phyloP scores from a whole-genome alignment of 2,888 invertebrate species.

The Criorhina ranunculi region DNA sequence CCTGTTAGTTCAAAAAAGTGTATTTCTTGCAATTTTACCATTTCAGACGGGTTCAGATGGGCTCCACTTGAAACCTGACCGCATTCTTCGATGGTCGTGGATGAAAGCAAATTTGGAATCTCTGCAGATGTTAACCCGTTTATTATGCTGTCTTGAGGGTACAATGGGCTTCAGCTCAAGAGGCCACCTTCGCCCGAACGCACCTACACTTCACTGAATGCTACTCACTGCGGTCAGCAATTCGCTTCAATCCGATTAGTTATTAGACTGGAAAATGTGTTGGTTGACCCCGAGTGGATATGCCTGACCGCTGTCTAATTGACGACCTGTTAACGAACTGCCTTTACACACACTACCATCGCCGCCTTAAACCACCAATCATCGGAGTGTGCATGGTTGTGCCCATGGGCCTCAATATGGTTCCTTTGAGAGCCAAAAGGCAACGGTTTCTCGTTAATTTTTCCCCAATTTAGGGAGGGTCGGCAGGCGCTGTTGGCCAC shows the following conservation, averaged over 20 bases:
- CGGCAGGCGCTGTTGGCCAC: slow-evolving; percentile 35
- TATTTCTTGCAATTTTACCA: slow-evolving; percentile 1
- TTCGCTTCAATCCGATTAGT: slow-evolving; percentile 68
- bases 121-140: slow-evolving; percentile 44
- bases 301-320: slow-evolving; percentile 68
- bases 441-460: slow-evolving; percentile 48
- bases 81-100: slow-evolving; percentile 34
- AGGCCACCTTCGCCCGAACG: slow-evolving; percentile 29
- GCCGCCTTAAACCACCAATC: slow-evolving; percentile 59
- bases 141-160: slow-evolving; percentile 64
- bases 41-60: slow-evolving; percentile 51
- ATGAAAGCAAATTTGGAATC: slow-evolving; percentile 33
- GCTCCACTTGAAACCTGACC: slow-evolving; percentile 21
- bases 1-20: slow-evolving; percentile 10
- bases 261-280: slow-evolving; percentile 73
- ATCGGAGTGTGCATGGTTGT: slow-evolving; percentile 53
- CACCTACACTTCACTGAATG: slow-evolving; percentile 12
- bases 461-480: slow-evolving; percentile 48
- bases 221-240: slow-evolving; percentile 44
- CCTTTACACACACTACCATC: slow-evolving; percentile 29
- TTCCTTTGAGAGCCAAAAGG: slow-evolving; percentile 58
- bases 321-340: slow-evolving; percentile 73
- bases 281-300: slow-evolving; percentile 67
- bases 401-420: slow-evolving; percentile 32
- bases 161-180: slow-evolving; percentile 19